A percentile compares a stretch with the other conserved stretches of the same genome.
Evolutionary conservation across 2,113 vertebrate genomes (phyloP).

Genomic region (Notothenia coriiceps): DNA sequence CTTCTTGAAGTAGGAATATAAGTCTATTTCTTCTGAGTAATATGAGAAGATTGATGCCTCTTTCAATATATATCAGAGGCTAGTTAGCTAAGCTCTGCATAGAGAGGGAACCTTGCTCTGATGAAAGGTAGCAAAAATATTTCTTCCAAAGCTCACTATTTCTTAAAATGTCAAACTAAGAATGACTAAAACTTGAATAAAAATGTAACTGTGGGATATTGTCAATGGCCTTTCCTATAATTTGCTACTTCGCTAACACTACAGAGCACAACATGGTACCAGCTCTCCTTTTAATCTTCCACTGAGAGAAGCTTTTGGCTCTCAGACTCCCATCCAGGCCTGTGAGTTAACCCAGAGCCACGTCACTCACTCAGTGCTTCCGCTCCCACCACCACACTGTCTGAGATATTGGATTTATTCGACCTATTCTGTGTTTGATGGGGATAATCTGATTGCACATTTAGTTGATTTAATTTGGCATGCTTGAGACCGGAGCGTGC

Average conservation of each 20-base stretch:
- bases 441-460: constrained; percentile 62
- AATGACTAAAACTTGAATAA: not conserved
- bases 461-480: constrained; percentile 70
- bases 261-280: not conserved
- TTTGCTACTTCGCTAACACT: not conserved
- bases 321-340: constrained; percentile 35
- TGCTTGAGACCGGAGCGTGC: constrained; percentile 42
- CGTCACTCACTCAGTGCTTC: constrained; percentile 45
- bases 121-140: not conserved
- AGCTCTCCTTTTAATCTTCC: constrained; percentile 31
- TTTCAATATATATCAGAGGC: not conserved
- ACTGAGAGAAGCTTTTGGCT: constrained; percentile 17
- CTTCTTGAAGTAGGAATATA: not conserved
- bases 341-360: constrained; percentile 42
- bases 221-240: not conserved
- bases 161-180: not conserved
- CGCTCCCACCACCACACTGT: constrained; percentile 34
- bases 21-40: not conserved
- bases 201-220: not conserved
- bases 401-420: constrained; percentile 63
- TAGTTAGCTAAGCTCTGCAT: not conserved
- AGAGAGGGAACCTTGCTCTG: not conserved
- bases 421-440: constrained; percentile 56
- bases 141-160: not conserved
- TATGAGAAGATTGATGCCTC: not conserved